Percentiles rank a stretch among this genome's conserved stretches.
These are phyloP conservation scores for Tachyglossus aculeatus DNA, from an alignment of 2,797 vertebrate species.

Conservation along the genomic window DNA sequence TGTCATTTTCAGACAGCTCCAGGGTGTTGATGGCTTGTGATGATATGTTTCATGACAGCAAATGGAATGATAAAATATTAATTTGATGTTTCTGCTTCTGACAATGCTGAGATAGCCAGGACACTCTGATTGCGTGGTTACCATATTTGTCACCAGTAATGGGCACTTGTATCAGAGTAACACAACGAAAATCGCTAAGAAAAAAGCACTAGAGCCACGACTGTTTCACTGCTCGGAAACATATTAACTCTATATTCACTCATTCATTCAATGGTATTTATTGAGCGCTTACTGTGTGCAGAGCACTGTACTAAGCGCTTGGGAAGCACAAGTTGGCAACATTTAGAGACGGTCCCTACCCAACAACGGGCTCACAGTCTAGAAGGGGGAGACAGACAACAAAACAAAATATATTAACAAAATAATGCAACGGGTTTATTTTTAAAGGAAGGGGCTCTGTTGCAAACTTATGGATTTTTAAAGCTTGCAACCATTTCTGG, in stretches of 20 bases:
- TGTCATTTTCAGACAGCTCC: conserved; percentile 44
- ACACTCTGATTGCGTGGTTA: conserved; percentile 60
- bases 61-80: conserved; percentile 76
- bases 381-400: too few relatives aligned
- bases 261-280: too few relatives aligned
- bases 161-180: conserved; percentile 63
- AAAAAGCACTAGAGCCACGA: conserved; percentile 61
- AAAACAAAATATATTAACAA: too few relatives aligned
- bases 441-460: conserved; percentile 51
- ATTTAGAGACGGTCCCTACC: too few relatives aligned
- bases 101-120: conserved; percentile 56
- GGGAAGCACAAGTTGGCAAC: too few relatives aligned
- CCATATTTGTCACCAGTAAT: conserved; percentile 70
- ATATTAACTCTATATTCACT: conserved; percentile 66
- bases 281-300: too few relatives aligned
- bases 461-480: conserved; percentile 15
- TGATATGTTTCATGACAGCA: conserved; percentile 64
- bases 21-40: conserved; percentile 58
- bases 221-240: conserved; percentile 64
- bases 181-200: conserved; percentile 46
- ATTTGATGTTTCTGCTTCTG: conserved; percentile 65
- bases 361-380: too few relatives aligned
- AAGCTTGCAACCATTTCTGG: conserved; percentile 3
- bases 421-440: conserved; percentile 72
- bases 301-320: too few relatives aligned